Percentiles rank a stretch among this genome's conserved stretches.
Conservation (phyloP, 2,113 vertebrate species). For the Cololabis saira region DNA sequence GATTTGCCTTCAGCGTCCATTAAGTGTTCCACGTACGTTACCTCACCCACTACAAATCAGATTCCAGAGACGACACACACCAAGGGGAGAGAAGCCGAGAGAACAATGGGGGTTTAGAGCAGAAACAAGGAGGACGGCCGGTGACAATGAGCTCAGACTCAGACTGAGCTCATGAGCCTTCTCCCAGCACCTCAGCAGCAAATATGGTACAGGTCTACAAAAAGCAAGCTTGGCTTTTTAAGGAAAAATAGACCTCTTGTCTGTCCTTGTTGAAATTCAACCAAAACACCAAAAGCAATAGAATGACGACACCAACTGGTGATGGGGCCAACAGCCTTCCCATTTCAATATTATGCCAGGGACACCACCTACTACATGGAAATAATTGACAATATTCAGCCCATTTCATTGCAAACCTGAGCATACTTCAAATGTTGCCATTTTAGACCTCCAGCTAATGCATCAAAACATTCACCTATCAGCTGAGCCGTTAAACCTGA, state of each 20-base stretch:
- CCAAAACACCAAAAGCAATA: constrained; percentile 72
- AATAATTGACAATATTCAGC: constrained; percentile 49
- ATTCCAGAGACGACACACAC: constrained; percentile 99
- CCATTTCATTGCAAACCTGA: constrained; percentile 56
- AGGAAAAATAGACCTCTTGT: constrained; percentile 69
- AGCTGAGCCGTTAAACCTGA: constrained; percentile 33
- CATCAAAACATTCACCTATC: constrained; percentile 52
- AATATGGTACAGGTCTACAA: constrained; percentile 97
- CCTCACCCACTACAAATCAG: constrained; percentile 99
- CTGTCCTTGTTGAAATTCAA: constrained; percentile 76
- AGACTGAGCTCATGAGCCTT: constrained; percentile 92
- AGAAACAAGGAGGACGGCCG: constrained; percentile 91
- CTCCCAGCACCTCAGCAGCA: constrained; percentile 88
- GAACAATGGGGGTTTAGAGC: constrained; percentile 99
- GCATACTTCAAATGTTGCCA: constrained; percentile 44
- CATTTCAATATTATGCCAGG: constrained; percentile 45
- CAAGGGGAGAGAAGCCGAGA: constrained; percentile 99
- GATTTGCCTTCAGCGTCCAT: constrained; percentile 99
- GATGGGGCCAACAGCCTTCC: constrained; percentile 54
- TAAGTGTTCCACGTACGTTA: constrained; percentile 99
- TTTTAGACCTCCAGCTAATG: constrained; percentile 49
- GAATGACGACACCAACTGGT: constrained; percentile 68
- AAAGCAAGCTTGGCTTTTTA: constrained; percentile 74
- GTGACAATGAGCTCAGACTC: constrained; percentile 93
- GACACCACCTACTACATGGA: constrained; percentile 46